Evolutionary conservation across 2,888 invertebrate genomes (phyloP).

Genomic region (Fabriciana adippe): DNA sequence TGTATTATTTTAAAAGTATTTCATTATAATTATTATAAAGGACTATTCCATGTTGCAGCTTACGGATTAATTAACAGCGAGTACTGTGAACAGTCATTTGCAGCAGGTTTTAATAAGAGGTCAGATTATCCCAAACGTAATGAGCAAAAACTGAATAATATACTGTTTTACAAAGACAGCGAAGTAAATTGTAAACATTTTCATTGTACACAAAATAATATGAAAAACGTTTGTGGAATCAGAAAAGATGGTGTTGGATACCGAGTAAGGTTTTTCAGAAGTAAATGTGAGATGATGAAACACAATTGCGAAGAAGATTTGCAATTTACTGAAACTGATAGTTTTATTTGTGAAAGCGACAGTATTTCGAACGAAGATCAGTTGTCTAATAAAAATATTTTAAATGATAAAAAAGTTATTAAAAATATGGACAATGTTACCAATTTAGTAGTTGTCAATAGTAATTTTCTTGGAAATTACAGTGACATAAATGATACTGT

Average conservation of each 20-base stretch:
- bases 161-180: conserved; percentile 11
- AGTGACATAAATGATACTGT: conserved; percentile 59
- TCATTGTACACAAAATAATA: conserved; percentile 25
- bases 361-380: not conserved
- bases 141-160: conserved; percentile 20
- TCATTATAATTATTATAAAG: conserved; percentile 14
- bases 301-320: conserved; percentile 54
- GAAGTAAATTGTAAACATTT: conserved; percentile 19
- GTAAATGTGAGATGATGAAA: conserved; percentile 55
- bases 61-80: conserved; percentile 54
- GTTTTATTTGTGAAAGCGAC: conserved; percentile 51
- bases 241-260: conserved; percentile 57
- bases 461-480: conserved; percentile 47
- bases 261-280: conserved; percentile 55
- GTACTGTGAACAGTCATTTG: conserved; percentile 49
- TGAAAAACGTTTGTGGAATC: conserved; percentile 54
- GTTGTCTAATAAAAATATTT: not conserved
- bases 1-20: not conserved
- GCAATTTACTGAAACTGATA: conserved; percentile 53
- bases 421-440: conserved; percentile 32
- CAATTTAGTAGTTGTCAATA: conserved; percentile 56
- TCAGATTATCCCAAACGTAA: conserved; percentile 8
- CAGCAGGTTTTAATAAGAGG: conserved; percentile 37
- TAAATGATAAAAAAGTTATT: conserved; percentile 6
- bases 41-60: conserved; percentile 43